These are phyloP conservation scores for Cheilosia vernalis DNA, from an alignment of 2,888 invertebrate species.

Conservation along the genomic window DNA sequence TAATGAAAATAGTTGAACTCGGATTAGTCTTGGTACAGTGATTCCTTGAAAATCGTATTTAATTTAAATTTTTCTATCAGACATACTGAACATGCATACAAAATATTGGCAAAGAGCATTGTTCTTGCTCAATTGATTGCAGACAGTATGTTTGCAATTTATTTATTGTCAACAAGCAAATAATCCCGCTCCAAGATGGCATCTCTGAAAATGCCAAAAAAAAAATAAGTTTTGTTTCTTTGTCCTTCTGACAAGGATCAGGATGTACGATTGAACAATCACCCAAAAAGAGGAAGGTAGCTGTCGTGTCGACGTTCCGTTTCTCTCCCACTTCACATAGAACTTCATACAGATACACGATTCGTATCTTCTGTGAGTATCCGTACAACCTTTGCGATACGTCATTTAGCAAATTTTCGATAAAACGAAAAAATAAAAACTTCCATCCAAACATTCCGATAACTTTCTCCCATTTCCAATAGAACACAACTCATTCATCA, in stretches of 20 bases:
- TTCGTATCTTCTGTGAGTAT: too few relatives aligned
- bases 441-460: conserved; percentile 42
- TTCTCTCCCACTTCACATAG: too few relatives aligned
- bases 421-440: conserved; percentile 24
- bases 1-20: too few relatives aligned
- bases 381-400: neutral
- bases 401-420: conserved; percentile 26
- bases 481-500: conserved; percentile 43
- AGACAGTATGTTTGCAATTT: conserved; percentile 7
- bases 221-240: conserved; percentile 17
- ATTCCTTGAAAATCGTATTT: too few relatives aligned
- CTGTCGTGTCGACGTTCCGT: conserved; percentile 6
- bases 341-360: neutral
- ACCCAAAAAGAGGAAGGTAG: conserved; percentile 1
- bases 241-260: conserved; percentile 19
- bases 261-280: conserved; percentile 46
- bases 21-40: too few relatives aligned
- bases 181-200: conserved; percentile 14
- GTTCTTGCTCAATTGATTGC: conserved; percentile 39
- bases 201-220: conserved; percentile 16
- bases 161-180: conserved; percentile 55
- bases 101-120: conserved; percentile 19
- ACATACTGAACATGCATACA: neutral
- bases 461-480: conserved; percentile 30
- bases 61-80: too few relatives aligned